Base-by-base conservation (phyloP, 2,888 invertebrate genomes). In the Sarcophaga rosellei region DNA sequence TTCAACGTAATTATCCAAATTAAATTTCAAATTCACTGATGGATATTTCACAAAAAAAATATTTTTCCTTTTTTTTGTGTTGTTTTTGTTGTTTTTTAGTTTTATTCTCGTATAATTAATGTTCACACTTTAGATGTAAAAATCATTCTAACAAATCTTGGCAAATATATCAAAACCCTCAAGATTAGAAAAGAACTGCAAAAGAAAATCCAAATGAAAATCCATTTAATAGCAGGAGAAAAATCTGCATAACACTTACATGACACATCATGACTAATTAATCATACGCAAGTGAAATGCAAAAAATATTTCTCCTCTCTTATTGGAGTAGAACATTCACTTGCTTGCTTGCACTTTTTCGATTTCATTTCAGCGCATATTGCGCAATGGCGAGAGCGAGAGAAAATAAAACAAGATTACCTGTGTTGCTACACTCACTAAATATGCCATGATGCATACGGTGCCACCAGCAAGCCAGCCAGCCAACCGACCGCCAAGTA, bases 251-350 rank as follows among this genome's bases (percentile, higher is more conserved):
- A 84, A 84, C 62, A 83, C 59, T 74, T 73, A 75, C 74, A 84
- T 80, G 79, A 80, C 84, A 80, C 84, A 84, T 84, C 70, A 76
- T 20, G 70, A 76, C 75, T 80, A 75, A 84, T 84, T 84, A 84
- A 84, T 84, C 84, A 84, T 79, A 84, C 10, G 45, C 35, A 78
- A 80, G n/a, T 73, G 21, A 65, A 75, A n/a, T 69, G 35, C 63
- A 59, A 44, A 23, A 75, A 57, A 25, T n/a, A 75, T 79, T 70
- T 70, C 35, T 35, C 2, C 35, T 35, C 12, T 35, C 12, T 53
- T 53, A 53, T 15, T 53, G 25, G 45, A 75, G 74, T 65, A 12
- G 59, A 79, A 75, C 47, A 47, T 74, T 78, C 61, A 47, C 17
- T 11, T 73, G 53, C 17, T 53, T 25, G 20, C 5, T 45, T 47